Conservation (phyloP, 2,797 vertebrate species). For the Ispidina picta region DNA sequence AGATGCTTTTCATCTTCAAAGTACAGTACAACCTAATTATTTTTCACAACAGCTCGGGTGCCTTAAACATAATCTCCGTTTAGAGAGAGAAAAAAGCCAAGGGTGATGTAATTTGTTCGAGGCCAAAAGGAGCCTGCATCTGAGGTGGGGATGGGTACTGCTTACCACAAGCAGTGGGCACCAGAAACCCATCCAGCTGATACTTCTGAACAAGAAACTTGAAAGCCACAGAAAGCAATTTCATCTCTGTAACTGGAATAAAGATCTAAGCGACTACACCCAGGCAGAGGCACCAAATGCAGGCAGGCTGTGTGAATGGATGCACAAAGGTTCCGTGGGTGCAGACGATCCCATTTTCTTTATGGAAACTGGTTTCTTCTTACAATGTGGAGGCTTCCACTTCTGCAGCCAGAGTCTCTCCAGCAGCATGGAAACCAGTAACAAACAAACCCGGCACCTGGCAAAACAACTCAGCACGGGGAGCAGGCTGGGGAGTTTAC, state of each 20-base stretch:
- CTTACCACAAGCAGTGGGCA: background rate
- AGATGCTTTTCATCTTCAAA: slow-evolving; percentile 30
- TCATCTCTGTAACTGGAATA: background rate
- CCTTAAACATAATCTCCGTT: background rate
- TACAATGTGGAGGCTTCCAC: background rate
- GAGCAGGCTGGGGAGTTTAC: background rate
- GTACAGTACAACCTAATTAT: background rate
- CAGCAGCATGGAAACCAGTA: background rate
- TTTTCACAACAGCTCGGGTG: background rate
- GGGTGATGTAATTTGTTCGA: background rate
- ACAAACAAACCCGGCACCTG: background rate
- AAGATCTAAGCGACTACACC: background rate
- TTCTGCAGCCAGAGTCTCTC: background rate
- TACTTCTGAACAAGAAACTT: background rate
- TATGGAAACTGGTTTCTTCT: background rate
- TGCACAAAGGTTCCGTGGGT: background rate
- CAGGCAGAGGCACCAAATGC: background rate
- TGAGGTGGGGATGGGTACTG: background rate
- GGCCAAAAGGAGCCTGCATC: background rate
- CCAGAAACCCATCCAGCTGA: background rate
- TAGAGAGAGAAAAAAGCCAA: background rate
- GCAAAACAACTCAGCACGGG: background rate
- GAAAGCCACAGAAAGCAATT: background rate
- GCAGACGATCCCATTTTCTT: rapidly evolving
- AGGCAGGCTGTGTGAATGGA: rapidly evolving